Conservation (phyloP, 1,140 invertebrate species). For the Trichogramma pretiosum region DNA sequence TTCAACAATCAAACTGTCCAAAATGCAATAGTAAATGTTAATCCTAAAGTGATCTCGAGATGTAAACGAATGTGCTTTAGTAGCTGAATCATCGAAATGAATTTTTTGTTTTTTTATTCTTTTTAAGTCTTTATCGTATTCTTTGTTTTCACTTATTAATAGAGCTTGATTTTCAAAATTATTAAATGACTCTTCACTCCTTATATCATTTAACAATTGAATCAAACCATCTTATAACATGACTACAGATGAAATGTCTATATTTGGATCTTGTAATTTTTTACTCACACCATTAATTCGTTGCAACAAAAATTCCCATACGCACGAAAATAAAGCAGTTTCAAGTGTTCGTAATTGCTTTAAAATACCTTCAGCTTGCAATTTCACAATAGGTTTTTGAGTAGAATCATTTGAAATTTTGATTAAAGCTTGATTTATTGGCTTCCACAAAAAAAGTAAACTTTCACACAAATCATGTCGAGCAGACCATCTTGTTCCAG, state of each 20-base stretch:
- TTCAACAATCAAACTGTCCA: not conserved
- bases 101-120: no score
- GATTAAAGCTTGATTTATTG: slow-evolving; percentile 5
- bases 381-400: slow-evolving; percentile 4
- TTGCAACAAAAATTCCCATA: not conserved
- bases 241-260: not conserved
- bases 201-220: not conserved
- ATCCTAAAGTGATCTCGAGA: not conserved
- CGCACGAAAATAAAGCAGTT: not conserved
- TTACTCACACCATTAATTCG: not conserved
- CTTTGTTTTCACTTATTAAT: no score
- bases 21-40: not conserved
- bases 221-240: not conserved
- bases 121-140: no score
- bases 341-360: not conserved
- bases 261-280: not conserved
- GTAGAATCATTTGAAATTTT: slow-evolving; percentile 6
- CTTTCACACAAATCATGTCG: slow-evolving; percentile 5
- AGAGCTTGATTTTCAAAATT: no score
- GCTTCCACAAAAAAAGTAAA: slow-evolving; percentile 2
- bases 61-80: no score
- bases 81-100: no score
- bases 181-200: not conserved
- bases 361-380: slow-evolving; percentile 12
- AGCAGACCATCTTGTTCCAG: not conserved